Percentiles rank a stretch among this genome's conserved stretches.
phyloP scores from a whole-genome alignment of 2,888 invertebrate genomes.

The Gymnoscelis rufifasciata region DNA sequence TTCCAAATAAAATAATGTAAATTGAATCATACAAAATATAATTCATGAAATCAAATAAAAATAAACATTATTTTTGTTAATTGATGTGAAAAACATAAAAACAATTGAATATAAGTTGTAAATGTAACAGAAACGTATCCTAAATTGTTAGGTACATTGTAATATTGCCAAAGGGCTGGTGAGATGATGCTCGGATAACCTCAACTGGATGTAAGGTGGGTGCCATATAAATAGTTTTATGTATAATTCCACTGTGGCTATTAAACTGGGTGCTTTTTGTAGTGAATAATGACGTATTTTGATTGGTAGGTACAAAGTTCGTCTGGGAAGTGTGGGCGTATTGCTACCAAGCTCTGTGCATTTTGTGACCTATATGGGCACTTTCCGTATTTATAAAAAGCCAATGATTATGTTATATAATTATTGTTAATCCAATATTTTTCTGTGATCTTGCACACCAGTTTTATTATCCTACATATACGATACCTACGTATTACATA shows the following conservation, averaged over 20 bases:
- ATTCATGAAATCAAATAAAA: constrained; percentile 10
- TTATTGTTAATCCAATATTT: constrained; percentile 23
- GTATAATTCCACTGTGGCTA: constrained; percentile 46
- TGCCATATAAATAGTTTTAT: constrained; percentile 51
- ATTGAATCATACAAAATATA: constrained; percentile 16
- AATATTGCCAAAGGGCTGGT: constrained; percentile 4
- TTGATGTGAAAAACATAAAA: no score
- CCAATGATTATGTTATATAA: constrained; percentile 52
- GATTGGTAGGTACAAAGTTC: constrained; percentile 54
- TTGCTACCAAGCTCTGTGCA: constrained; percentile 75
- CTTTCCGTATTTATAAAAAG: constrained; percentile 65
- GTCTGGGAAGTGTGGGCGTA: constrained; percentile 78
- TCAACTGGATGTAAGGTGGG: constrained; percentile 65
- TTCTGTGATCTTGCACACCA: constrained; percentile 14
- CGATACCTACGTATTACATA: constrained; percentile 5
- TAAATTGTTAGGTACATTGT: constrained; percentile 2
- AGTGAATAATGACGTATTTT: constrained; percentile 59
- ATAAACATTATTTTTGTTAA: constrained; percentile 7
- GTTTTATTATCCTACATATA: constrained; percentile 11
- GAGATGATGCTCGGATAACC: constrained; percentile 13
- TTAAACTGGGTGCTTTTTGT: constrained; percentile 61
- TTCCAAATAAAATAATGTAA: constrained; percentile 14
- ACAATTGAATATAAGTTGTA: no score
- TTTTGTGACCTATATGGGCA: constrained; percentile 55
- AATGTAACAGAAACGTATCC: no score